Evolutionary conservation across 2,888 invertebrate genomes (phyloP), one percentile per base, ranked within the genome.

Genomic region (Sinhomidia bicolor): DNA sequence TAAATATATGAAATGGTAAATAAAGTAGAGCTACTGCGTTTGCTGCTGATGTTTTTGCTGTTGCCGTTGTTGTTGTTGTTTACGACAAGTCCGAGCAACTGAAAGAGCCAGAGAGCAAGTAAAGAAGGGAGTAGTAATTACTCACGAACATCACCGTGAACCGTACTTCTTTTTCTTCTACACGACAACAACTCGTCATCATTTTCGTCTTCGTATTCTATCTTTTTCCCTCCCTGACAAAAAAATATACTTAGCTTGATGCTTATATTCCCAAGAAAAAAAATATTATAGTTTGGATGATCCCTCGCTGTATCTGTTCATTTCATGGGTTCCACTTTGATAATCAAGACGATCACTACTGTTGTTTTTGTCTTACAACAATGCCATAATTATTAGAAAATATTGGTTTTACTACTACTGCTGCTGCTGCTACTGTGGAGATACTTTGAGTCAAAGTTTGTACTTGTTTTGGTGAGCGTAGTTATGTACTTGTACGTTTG

Each of bases 51-150:
- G 44, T 26, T 54, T 57, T 79, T 79, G n/a, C n/a, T n/a, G n/a
- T n/a, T n/a, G n/a, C n/a, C n/a, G n/a, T 41, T 54, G 12, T 76
- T 54, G 54, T 78, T 44, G 36, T 44, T 54, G 79, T 80, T 80
- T 60, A 78, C 57, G 54, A 57, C 57, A 32, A n/a, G 17, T 44
- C 32, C n/a, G 36, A 78, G 17, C 32, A 65, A 29, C n/a, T 10
- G 10, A 10, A n/a, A 41, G 60, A 36, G 80, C 60, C 51, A 23
- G 82, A 82, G 68, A 36, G 36, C 20, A 44, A 57, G 41, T 41
- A 71, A 23, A 41, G 26, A 47, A 44, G 76, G 76, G 80, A 65
- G 20, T 71, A 81, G 81, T 89, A 89, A 89, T 89, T 89, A 85
- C 89, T 89, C 85, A 89, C 84, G 88, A 89, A 71, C 57, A 80